Percentiles rank a stretch among this genome's conserved stretches.
Evolutionary conservation across 1,140 invertebrate genomes (phyloP).

Genomic region (Ridgeia piscesae): DNA sequence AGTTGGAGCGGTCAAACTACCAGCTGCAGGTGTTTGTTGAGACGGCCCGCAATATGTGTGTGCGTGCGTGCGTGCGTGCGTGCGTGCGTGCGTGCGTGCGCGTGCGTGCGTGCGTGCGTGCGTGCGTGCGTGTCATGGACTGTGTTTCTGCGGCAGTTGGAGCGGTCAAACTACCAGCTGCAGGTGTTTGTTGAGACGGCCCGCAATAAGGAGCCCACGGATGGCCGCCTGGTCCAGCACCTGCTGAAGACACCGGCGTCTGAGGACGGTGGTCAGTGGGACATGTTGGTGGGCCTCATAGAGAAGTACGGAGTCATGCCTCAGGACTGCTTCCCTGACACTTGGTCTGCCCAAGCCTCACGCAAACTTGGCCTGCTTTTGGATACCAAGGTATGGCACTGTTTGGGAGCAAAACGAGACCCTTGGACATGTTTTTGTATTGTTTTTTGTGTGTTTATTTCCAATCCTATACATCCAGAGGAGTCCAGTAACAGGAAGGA

Average conservation of each 20-base stretch:
- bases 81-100: too few relatives aligned
- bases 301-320: conserved; percentile 85
- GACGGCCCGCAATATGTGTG: conserved; percentile 70
- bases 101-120: too few relatives aligned
- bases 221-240: conserved; percentile 76
- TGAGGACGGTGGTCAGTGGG: conserved; percentile 88
- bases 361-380: conserved; percentile 75
- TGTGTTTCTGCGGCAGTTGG: conserved; percentile 64
- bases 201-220: conserved; percentile 71
- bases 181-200: conserved; percentile 79
- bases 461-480: too few relatives aligned
- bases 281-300: conserved; percentile 85
- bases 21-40: conserved; percentile 81
- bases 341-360: conserved; percentile 74
- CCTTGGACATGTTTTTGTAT: too few relatives aligned
- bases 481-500: too few relatives aligned
- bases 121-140: background rate
- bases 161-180: conserved; percentile 82
- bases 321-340: conserved; percentile 82
- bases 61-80: too few relatives aligned
- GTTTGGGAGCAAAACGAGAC: background rate
- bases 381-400: conserved; percentile 71
- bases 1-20: conserved; percentile 83
- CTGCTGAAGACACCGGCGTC: conserved; percentile 73
- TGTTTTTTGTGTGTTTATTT: too few relatives aligned